phyloP scores from a whole-genome alignment of 2,113 vertebrate species.

The Phoenicopterus ruber region DNA sequence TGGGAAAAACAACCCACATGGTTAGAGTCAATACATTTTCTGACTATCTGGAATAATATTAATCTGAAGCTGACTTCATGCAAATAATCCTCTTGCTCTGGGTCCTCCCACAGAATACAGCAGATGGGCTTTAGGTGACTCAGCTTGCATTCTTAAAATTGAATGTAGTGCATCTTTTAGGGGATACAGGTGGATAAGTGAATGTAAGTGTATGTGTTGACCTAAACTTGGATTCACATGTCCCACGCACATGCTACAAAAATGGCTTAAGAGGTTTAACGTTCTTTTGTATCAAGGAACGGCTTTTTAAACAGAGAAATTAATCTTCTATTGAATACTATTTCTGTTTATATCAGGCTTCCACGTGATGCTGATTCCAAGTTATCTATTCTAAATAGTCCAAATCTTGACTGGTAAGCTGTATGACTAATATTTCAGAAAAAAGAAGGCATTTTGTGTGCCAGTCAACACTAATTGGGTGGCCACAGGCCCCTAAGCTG shows the following conservation, averaged over 20 bases:
- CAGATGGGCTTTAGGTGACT: slow-evolving; percentile 32
- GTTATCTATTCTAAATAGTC: neutral
- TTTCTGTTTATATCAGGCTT: neutral
- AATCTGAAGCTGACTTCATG: slow-evolving; percentile 21
- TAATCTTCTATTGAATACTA: neutral
- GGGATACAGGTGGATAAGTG: neutral
- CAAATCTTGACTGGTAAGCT: neutral
- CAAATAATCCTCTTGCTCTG: slow-evolving; percentile 36
- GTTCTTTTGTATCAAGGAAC: neutral
- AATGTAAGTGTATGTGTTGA: neutral
- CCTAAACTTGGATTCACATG: neutral
- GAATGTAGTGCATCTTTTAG: neutral
- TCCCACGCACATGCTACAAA: neutral
- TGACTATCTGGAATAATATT: slow-evolving; percentile 20
- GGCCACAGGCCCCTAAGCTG: neutral
- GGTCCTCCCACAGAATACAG: neutral
- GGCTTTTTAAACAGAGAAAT: neutral
- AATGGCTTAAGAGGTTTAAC: neutral
- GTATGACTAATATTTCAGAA: neutral
- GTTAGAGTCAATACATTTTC: neutral
- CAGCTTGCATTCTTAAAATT: slow-evolving; percentile 1
- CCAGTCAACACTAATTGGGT: neutral
- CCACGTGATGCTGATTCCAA: neutral
- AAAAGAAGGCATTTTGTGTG: neutral
- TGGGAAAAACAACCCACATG: neutral